Percentiles rank a stretch among this genome's conserved stretches.
These are phyloP conservation scores for Pollenia angustigena DNA, from an alignment of 2,888 invertebrate species.

Conservation along the genomic window DNA sequence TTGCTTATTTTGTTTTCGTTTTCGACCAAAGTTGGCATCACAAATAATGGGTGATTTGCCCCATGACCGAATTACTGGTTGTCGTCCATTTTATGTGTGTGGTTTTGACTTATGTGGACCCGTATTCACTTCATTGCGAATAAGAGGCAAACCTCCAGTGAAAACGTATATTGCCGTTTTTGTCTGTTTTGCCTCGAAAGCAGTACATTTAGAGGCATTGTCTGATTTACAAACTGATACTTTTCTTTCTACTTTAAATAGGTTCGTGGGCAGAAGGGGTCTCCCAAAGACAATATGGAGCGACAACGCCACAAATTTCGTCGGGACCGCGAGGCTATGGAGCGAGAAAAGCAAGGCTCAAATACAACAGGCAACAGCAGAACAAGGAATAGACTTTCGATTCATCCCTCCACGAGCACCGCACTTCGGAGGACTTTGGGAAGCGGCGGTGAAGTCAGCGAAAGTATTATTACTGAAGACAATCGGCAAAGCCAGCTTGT, in stretches of 20 bases:
- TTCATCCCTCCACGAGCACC: too few species aligned
- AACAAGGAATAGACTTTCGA: conserved; percentile 15
- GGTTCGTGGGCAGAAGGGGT: conserved; percentile 54
- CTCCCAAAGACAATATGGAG: conserved; percentile 50
- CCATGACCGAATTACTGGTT: conserved; percentile 21
- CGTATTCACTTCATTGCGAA: conserved; percentile 12
- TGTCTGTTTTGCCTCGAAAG: neutral
- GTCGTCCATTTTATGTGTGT: conserved; percentile 39
- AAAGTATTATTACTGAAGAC: conserved; percentile 62
- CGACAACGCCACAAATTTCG: conserved; percentile 7
- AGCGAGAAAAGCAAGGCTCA: too few species aligned
- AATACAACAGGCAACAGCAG: conserved; percentile 7
- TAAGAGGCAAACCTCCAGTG: conserved; percentile 44
- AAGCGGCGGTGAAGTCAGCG: conserved; percentile 26
- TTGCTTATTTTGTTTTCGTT: conserved; percentile 29
- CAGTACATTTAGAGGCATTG: neutral
- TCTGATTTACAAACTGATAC: conserved; percentile 56
- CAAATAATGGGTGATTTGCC: conserved; percentile 55
- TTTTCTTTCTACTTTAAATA: conserved; percentile 56
- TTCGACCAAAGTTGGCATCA: conserved; percentile 9
- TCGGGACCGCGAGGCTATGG: too few species aligned
- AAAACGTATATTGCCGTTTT: conserved; percentile 65
- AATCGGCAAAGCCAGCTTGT: conserved; percentile 17
- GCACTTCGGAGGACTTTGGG: too few species aligned
- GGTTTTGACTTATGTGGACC: conserved; percentile 54